A percentile compares a stretch with the other conserved stretches of the same genome.
Evolutionary conservation across 2,888 invertebrate species (phyloP).

Genomic region (Lithodes maja): DNA sequence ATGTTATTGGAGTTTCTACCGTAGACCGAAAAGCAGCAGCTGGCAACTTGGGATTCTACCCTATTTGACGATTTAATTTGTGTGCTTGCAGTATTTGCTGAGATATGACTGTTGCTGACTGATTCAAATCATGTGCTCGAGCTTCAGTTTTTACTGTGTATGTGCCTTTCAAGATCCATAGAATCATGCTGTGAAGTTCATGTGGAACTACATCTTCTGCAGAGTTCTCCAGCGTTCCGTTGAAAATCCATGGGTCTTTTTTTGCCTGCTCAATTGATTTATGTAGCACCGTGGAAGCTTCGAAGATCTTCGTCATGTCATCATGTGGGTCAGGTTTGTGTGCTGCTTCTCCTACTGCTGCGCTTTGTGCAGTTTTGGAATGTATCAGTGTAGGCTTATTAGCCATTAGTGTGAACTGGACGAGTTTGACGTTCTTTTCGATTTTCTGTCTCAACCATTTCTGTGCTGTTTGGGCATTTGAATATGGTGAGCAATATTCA

Average conservation of each 20-base stretch:
- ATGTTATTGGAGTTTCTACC: neutral
- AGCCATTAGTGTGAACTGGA: neutral
- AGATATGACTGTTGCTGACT: neutral
- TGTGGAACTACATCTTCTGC: neutral
- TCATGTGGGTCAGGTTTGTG: neutral
- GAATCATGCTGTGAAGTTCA: neutral
- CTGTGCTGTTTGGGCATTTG: neutral
- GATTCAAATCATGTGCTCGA: neutral
- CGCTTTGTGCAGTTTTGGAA: neutral
- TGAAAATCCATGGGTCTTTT: neutral
- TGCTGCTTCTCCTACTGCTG: neutral
- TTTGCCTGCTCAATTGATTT: neutral
- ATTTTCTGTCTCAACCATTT: neutral
- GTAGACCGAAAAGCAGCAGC: neutral
- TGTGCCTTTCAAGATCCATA: neutral
- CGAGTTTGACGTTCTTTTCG: neutral
- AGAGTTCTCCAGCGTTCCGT: neutral
- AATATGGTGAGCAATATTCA: neutral
- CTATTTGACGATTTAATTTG: neutral
- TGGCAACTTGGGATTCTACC: neutral
- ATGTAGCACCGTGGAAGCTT: neutral
- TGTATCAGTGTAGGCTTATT: neutral
- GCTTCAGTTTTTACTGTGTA: neutral
- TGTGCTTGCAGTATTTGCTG: neutral
- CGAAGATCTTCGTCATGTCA: neutral